Evolutionary conservation across 2,797 vertebrate species (phyloP), one percentile per base, ranked within the genome.

Genomic region (Typhlichthys subterraneus): DNA sequence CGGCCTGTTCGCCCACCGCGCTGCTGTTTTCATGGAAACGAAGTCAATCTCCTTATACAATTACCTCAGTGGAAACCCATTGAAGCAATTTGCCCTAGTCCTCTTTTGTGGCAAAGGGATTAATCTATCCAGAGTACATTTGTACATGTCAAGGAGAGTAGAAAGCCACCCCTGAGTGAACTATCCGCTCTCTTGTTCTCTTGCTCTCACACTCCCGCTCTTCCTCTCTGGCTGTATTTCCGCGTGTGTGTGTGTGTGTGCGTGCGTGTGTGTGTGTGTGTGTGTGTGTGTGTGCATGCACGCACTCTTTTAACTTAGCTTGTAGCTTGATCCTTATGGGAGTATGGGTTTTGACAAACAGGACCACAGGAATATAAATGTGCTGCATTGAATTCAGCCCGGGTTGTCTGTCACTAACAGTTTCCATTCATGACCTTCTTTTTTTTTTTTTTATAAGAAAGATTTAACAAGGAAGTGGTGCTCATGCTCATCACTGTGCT

Each of bases 41-140:
- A 86, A 79, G 76, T 81, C 75, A 64, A 81, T 83, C 79, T 89
- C 83, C 87, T 84, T 88, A 83, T 88, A 88, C 80, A 72, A 87
- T 92, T 88, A 88, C 87, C 83, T 92, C 90, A 91, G 80, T 91
- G 89, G 90, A 93, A 93, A 92, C 74, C 87, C 75, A 82, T 85
- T 88, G 80, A 89, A 87, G 78, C 82, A 79, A 85, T 89, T 89
- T 87, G 85, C 88, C 79, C 67, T 67, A 74, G 79, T 85, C 77
- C 79, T 84, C 80, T 88, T 79, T 87, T 87, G 84, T 84, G 85
- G 88, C 84, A 31, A 54, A 72, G 61, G 79, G 74, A 86, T 85
- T 87, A 54, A 88, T 90, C 89, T 83, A 81, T 89, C 73, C 75
- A 65, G 74, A 77, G 73, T 74, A 68, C 77, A 73, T 88, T 85